Conservation (phyloP, 2,113 vertebrate species). For the Lontra canadensis region DNA sequence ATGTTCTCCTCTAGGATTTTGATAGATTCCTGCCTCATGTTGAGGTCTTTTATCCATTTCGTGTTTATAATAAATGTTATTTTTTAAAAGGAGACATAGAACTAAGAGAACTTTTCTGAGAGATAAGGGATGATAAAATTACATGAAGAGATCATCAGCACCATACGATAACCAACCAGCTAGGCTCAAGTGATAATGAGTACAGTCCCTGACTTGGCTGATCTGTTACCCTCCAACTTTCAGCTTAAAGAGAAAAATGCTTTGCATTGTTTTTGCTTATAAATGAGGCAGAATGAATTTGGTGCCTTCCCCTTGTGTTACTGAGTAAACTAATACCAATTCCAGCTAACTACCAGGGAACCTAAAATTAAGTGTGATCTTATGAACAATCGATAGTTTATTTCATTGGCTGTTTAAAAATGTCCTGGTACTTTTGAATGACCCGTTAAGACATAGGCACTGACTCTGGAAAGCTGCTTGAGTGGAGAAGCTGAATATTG, state of each 20-base stretch:
- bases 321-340: background rate
- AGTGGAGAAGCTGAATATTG: too few relatives aligned
- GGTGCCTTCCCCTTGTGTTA: background rate
- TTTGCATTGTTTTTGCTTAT: background rate
- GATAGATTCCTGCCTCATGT: too few relatives aligned
- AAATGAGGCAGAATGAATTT: background rate
- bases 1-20: too few relatives aligned
- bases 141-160: background rate
- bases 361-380: background rate
- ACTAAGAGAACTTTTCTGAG: background rate
- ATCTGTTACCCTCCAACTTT: background rate
- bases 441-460: background rate
- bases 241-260: background rate
- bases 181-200: too few relatives aligned
- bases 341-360: background rate
- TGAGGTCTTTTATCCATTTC: too few relatives aligned
- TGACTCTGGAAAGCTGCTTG: background rate
- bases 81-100: background rate
- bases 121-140: background rate
- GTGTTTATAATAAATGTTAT: background rate
- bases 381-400: background rate
- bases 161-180: too few relatives aligned
- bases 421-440: background rate
- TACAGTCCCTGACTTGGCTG: background rate
- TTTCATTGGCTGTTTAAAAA: background rate